Conservation (phyloP, 1,140 invertebrate genomes). For the Bemisia tabaci region DNA sequence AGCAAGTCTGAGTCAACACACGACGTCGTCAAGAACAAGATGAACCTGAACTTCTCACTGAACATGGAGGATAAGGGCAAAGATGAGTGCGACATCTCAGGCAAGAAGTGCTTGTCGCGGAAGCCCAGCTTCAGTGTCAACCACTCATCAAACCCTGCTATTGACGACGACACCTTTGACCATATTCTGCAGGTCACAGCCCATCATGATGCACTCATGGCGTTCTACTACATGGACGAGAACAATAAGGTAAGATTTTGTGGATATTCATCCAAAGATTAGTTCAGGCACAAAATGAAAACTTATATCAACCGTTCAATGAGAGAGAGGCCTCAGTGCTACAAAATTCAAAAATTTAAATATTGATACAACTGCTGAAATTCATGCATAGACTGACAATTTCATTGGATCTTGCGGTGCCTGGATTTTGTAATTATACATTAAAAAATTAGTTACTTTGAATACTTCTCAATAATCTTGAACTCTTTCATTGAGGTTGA, state of each 20-base stretch:
- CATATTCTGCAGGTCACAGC: constrained; percentile 65
- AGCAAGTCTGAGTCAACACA: constrained; percentile 27
- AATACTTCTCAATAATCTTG: too few species aligned
- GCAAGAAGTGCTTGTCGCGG: constrained; percentile 25
- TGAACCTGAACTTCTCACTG: constrained; percentile 43
- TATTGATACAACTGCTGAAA: too few species aligned
- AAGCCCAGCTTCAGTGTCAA: constrained; percentile 25
- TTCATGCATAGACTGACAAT: too few species aligned
- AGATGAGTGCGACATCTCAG: constrained; percentile 5
- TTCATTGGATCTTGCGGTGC: too few species aligned
- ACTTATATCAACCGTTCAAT: too few species aligned
- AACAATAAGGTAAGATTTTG: constrained; percentile 49
- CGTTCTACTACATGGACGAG: constrained; percentile 79
- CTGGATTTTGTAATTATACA: too few species aligned
- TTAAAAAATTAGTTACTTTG: too few species aligned
- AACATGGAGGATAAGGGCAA: constrained; percentile 40
- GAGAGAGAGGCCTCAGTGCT: too few species aligned
- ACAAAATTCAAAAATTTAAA: too few species aligned
- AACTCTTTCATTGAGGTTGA: too few species aligned
- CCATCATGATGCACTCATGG: constrained; percentile 73
- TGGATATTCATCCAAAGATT: not conserved
- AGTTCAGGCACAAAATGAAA: too few species aligned
- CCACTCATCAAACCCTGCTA: not conserved
- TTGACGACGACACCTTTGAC: constrained; percentile 60
- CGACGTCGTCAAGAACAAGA: not conserved